phyloP scores from a whole-genome alignment of 1,140 invertebrate genomes.

The Zaprionus inermis region DNA sequence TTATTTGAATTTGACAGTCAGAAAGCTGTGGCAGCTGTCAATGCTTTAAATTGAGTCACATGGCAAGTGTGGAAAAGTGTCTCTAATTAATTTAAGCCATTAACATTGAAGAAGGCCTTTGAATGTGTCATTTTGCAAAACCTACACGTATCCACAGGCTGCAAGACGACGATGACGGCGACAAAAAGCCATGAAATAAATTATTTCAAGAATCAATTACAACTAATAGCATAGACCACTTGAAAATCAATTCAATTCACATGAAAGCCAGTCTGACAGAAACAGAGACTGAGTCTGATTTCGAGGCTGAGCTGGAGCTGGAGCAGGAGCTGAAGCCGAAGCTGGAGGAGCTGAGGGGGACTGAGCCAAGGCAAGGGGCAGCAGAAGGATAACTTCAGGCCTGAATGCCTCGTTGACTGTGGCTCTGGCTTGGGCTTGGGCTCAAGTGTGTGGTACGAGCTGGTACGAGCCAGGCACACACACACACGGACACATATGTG shows the following conservation, averaged over 20 bases:
- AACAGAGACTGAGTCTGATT: slow-evolving; percentile 26
- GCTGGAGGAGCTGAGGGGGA: not conserved
- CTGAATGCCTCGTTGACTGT: slow-evolving; percentile 37
- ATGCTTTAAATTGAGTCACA: slow-evolving; percentile 41
- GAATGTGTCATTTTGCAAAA: slow-evolving; percentile 56
- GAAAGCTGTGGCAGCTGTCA: slow-evolving; percentile 32
- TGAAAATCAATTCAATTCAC: slow-evolving; percentile 72
- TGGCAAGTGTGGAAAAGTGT: slow-evolving; percentile 38
- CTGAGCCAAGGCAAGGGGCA: slow-evolving; percentile 30
- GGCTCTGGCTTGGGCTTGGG: slow-evolving; percentile 5
- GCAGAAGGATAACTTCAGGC: slow-evolving; percentile 48
- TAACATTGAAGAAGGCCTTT: slow-evolving; percentile 44
- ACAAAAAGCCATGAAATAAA: slow-evolving; percentile 71
- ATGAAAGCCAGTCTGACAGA: slow-evolving; percentile 53
- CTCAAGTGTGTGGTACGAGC: slow-evolving; percentile 8
- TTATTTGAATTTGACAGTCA: slow-evolving; percentile 31
- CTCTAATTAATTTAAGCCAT: slow-evolving; percentile 61
- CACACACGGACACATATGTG: slow-evolving; percentile 45
- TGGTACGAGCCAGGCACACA: slow-evolving; percentile 8
- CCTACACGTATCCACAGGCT: slow-evolving; percentile 42
- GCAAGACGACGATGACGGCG: slow-evolving; percentile 57
- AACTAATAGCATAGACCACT: slow-evolving; percentile 71
- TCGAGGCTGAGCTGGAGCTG: slow-evolving; percentile 5
- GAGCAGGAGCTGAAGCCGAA: slow-evolving; percentile 5
- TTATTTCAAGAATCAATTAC: slow-evolving; percentile 75